Conservation (phyloP, 1,140 invertebrate species). For the Adelges cooleyi region DNA sequence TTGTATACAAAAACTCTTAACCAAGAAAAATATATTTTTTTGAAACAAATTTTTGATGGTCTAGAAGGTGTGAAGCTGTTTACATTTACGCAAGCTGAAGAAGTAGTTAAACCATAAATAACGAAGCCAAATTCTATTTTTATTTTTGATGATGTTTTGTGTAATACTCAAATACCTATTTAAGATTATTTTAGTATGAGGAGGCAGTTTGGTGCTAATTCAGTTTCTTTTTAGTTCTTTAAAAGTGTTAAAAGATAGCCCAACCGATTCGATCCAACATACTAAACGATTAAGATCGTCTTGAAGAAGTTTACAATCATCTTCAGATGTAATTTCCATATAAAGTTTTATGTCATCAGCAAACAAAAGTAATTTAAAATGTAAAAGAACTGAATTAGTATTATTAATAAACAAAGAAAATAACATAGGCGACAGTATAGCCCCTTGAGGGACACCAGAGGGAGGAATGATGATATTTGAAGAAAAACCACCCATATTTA, state of each 20-base stretch:
- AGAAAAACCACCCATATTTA: neutral
- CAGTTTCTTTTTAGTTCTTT: no score
- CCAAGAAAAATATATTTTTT: conserved; percentile 32
- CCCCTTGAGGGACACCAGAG: neutral
- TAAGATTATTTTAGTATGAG: no score
- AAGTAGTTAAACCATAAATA: no score
- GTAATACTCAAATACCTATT: no score
- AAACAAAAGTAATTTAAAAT: neutral
- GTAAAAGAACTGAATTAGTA: neutral
- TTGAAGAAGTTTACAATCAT: no score
- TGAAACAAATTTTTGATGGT: conserved; percentile 29
- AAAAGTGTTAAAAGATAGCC: no score
- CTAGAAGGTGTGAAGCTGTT: conserved; percentile 16
- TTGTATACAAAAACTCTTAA: conserved; percentile 31
- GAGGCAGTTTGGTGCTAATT: no score
- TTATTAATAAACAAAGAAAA: neutral
- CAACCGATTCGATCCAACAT: no score
- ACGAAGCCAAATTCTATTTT: no score
- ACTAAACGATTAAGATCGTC: no score
- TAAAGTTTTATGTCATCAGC: neutral
- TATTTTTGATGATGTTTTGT: no score
- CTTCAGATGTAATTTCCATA: neutral
- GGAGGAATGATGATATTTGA: neutral
- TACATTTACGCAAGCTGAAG: conserved; percentile 9
- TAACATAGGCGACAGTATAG: neutral